Percentiles rank a stretch among this genome's conserved stretches.
These are phyloP conservation scores for Drosophila kambysellisi DNA, from an alignment of 2,888 invertebrate species.

Conservation along the genomic window DNA sequence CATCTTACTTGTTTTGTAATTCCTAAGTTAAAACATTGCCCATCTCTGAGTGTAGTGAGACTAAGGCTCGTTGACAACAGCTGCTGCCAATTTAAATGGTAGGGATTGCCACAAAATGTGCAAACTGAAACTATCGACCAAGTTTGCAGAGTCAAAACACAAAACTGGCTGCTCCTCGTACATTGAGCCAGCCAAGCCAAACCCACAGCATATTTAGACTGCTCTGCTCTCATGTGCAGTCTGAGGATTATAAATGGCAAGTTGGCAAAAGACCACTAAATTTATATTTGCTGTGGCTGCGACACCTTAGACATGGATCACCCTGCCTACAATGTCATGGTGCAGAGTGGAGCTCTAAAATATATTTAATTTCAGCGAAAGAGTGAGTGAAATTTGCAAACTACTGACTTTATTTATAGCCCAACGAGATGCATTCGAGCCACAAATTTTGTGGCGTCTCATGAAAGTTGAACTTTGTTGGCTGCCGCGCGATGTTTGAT, in stretches of 20 bases:
- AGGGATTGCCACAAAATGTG: constrained; percentile 14
- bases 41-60: background rate
- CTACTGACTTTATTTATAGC: constrained; percentile 34
- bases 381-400: constrained; percentile 1
- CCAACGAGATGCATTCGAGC: background rate
- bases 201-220: constrained; percentile 25
- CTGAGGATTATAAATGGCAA: constrained; percentile 67
- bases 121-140: constrained; percentile 10
- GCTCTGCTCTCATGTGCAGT: constrained; percentile 40
- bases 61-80: background rate
- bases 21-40: background rate
- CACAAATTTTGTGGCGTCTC: constrained; percentile 5
- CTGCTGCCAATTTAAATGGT: background rate
- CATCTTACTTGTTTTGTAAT: background rate
- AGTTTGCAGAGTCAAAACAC: constrained; percentile 7
- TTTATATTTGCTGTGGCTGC: constrained; percentile 43
- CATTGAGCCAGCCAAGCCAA: no score
- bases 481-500: background rate
- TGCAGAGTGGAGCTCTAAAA: constrained; percentile 2
- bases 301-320: constrained; percentile 22
- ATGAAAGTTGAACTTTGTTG: constrained; percentile 35
- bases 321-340: constrained; percentile 23
- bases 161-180: background rate
- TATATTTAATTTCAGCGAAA: constrained; percentile 17
- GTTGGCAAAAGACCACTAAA: constrained; percentile 13